These are phyloP conservation scores for Drosophila kuntzei DNA, from an alignment of 2,888 invertebrate species.

Conservation along the genomic window DNA sequence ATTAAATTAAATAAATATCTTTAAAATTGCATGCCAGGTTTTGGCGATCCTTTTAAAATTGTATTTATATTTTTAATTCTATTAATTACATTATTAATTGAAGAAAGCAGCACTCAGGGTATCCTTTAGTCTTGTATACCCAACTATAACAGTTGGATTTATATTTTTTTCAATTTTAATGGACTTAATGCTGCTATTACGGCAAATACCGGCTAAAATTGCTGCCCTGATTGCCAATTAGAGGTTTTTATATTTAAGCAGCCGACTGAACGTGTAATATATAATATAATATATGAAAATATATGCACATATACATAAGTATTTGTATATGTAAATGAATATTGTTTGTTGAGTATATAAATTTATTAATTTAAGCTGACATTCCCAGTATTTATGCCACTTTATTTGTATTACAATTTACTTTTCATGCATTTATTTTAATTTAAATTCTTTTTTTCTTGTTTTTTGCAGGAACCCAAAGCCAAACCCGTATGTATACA, in stretches of 20 bases:
- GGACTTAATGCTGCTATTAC: conserved; percentile 5
- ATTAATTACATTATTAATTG: background rate
- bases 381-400: background rate
- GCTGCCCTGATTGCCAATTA: conserved; percentile 61
- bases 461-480: conserved; percentile 81
- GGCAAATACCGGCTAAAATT: conserved; percentile 37
- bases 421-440: conserved; percentile 38
- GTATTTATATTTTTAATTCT: background rate
- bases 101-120: background rate
- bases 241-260: conserved; percentile 29
- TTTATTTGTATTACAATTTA: conserved; percentile 29
- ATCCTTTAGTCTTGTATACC: background rate
- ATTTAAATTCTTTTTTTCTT: conserved; percentile 41
- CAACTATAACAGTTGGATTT: background rate
- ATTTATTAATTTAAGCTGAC: conserved; percentile 11
- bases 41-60: background rate
- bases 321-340: background rate
- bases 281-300: background rate
- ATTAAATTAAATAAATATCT: background rate
- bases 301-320: too few species aligned
- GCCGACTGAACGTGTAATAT: conserved; percentile 1
- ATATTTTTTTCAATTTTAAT: conserved; percentile 26
- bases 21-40: background rate
- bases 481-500: conserved; percentile 81
- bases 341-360: conserved; percentile 2